Base-by-base conservation (phyloP, 2,888 invertebrate species). In the Hypomecis atomaria region DNA sequence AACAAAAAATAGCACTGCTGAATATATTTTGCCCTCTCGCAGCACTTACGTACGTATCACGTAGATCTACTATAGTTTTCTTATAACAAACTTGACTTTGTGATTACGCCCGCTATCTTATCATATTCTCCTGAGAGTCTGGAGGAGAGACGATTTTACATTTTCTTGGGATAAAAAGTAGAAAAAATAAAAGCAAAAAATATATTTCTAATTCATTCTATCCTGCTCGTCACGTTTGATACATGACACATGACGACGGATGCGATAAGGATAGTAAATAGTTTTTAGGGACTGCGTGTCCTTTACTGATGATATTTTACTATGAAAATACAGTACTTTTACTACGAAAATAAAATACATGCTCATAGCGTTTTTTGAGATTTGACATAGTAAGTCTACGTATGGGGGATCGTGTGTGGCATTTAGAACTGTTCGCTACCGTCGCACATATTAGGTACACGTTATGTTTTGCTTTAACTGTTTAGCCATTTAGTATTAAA, bases 61-160 rank as follows among this genome's bases (percentile, higher is more conserved):
- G 3, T 42, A 10, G 10, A 42, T 10, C 5, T 42, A 0, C 42
- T 10, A 0, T 37, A 37, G 8, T 8, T 49, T 36, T 49, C 8
- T 37, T 37, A n/a, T 49, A 49, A 36, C 11, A n/a, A 11, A 49
- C 0, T 54, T 42, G 43, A 43, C 42, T 33, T 34, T 49, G 42
- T 6, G 34, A 40, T 40, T 38, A 40, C 9, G 38, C 6, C 8
- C 50, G 8, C 37, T 5, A 2, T 13, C 8, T 34, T 36, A 11
- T 54, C 34, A 9, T 36, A 55, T 44, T 44, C 44, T 13, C 44
- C 6, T 6, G 36, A 9, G 55, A 55, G 55, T 55, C 55, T 55
- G 33, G 11, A 34, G 6, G 23, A 42, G 6, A 11, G 37, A 40
- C 5, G 23, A 40, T 6, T 52, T 40, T 47, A 33, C 37, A 37